Base-by-base conservation (phyloP, 2,113 vertebrate genomes). In the Podocnemis expansa region DNA sequence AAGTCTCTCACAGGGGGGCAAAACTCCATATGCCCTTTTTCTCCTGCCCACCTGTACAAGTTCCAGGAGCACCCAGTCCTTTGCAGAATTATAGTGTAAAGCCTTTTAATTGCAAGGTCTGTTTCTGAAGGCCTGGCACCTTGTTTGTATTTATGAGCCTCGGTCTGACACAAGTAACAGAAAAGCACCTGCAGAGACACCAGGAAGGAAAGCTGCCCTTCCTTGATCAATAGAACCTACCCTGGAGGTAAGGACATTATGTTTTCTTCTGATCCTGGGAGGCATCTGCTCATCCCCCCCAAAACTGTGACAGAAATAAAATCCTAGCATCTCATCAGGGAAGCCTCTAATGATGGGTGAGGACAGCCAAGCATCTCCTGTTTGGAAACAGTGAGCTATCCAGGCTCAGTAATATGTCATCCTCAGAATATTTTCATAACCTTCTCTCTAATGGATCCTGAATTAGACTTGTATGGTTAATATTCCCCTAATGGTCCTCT, bases 171-270 rank as follows among this genome's bases (percentile, higher is more conserved):
- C 11, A 9, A 1, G 41, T 4, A 54, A 10, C 5, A 29, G 3
- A 43, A 75, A 58, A 12, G 51, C 73, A 76, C 41, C 43, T 24
- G 3, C 22, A 38, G n/a, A 34, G 22, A 25, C 3, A 43, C 41
- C 27, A 41, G 43, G 25, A 51, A 88, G 79, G 24, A 19, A 27
- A 76, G 25, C 43, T 76, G 43, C 41, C 38, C 84, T 19, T 67
- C 80, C 2, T 1, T 0, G 5, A 0, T 4, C n/a, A 13, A 12
- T 22, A 11, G 73, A 85, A 47, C 7, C 41, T 79, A 2, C 38
- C 54, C 54, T 31, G 38, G 10, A 11, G 10, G 90, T 82, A 89
- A 89, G 4, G 21, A 10, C 34, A 51, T 3, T 34, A 87, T 21
- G 27, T 70, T 70, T 70, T 70, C 63, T 70, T 70, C 63, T 70